These are phyloP conservation scores for Electrophaes corylata DNA, from an alignment of 2,888 invertebrate species.

Conservation along the genomic window DNA sequence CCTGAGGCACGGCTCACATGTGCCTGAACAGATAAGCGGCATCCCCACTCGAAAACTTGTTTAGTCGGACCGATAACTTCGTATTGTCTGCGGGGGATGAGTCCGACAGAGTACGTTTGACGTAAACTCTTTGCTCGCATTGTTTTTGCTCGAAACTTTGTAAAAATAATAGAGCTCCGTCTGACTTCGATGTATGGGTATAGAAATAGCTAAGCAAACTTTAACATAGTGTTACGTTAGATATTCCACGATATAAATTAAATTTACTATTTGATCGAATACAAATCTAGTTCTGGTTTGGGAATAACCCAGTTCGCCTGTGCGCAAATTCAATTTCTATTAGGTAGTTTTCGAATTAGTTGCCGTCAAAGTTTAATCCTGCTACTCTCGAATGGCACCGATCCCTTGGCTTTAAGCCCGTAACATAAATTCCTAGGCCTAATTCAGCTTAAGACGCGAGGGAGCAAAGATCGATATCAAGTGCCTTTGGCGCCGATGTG, in stretches of 20 bases:
- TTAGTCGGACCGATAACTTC: constrained; percentile 75
- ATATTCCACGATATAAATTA: neutral
- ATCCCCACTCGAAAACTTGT: constrained; percentile 81
- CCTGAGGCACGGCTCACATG: constrained; percentile 78
- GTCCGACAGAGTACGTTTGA: constrained; percentile 43
- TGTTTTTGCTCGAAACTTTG: constrained; percentile 42
- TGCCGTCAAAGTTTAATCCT: constrained; percentile 53
- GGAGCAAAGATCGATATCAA: constrained; percentile 82
- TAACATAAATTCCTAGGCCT: constrained; percentile 75
- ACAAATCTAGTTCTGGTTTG: constrained; percentile 4
- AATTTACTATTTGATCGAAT: constrained; percentile 1
- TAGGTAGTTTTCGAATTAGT: constrained; percentile 51
- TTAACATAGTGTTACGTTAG: too few relatives aligned
- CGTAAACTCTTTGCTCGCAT: constrained; percentile 50
- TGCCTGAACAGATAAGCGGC: constrained; percentile 79
- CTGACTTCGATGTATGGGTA: neutral
- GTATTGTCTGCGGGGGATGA: constrained; percentile 73
- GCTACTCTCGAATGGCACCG: constrained; percentile 47
- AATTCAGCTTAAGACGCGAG: constrained; percentile 77
- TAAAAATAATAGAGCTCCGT: constrained; percentile 21
- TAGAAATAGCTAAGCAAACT: too few relatives aligned
- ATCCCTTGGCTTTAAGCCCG: constrained; percentile 60
- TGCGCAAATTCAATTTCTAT: constrained; percentile 44
- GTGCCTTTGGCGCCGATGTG: constrained; percentile 74
- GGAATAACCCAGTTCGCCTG: constrained; percentile 6